Conservation (phyloP, 2,888 invertebrate species). For the Drosophila aldrichi region DNA sequence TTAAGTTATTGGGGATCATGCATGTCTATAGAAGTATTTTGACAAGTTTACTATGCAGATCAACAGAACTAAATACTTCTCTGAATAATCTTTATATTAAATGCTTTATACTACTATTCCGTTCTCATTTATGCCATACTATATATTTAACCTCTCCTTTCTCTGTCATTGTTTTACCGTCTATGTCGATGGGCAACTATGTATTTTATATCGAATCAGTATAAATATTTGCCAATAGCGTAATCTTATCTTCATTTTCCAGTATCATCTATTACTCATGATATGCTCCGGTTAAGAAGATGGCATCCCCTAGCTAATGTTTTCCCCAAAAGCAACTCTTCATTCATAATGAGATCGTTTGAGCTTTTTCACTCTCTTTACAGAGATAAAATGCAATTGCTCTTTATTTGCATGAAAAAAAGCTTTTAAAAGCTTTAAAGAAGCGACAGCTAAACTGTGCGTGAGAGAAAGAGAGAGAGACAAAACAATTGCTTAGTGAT, state of each 20-base stretch:
- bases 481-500: background rate
- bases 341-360: background rate
- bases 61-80: too few relatives aligned
- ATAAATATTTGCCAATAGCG: conserved; percentile 1
- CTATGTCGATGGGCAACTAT: background rate
- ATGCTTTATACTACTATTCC: too few relatives aligned
- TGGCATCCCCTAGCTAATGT: conserved; percentile 10
- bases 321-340: background rate
- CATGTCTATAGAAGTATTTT: background rate
- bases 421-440: conserved; percentile 5
- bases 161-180: background rate
- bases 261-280: background rate
- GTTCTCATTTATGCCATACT: background rate
- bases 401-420: background rate
- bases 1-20: too few relatives aligned
- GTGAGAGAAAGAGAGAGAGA: too few relatives aligned
- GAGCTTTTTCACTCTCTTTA: conserved; percentile 2
- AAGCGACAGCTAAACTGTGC: background rate
- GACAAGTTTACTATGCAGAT: background rate
- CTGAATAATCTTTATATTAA: too few relatives aligned
- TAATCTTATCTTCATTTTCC: background rate
- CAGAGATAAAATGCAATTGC: background rate
- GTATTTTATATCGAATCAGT: background rate
- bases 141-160: too few relatives aligned
- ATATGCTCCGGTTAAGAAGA: background rate